A percentile compares a stretch with the other conserved stretches of the same genome.
These are phyloP conservation scores for Lochmaea crataegi DNA, from an alignment of 2,888 invertebrate species.

Conservation along the genomic window DNA sequence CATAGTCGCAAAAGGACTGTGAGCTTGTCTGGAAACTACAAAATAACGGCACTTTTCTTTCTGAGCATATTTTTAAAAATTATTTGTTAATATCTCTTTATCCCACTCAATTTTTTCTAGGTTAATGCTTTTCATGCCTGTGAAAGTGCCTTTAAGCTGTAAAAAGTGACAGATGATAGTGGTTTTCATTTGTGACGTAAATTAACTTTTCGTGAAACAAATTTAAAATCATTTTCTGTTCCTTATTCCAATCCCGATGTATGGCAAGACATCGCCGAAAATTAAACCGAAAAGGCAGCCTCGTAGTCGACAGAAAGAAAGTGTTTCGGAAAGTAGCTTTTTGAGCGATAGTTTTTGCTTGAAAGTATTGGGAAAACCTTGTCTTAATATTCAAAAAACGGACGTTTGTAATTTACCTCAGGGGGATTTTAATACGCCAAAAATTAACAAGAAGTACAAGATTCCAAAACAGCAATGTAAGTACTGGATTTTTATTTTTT, in stretches of 20 bases:
- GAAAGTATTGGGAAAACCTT: constrained; percentile 41
- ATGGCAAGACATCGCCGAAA: not conserved
- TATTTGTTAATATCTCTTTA: too few relatives aligned
- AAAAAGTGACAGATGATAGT: not conserved
- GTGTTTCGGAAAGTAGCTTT: constrained; percentile 40
- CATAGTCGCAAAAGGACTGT: too few relatives aligned
- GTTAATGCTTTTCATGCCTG: not conserved
- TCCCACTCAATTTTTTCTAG: too few relatives aligned
- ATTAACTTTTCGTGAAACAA: constrained; percentile 1
- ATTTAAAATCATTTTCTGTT: not conserved
- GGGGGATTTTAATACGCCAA: not conserved
- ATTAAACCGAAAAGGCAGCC: not conserved
- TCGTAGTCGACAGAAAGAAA: constrained; percentile 1
- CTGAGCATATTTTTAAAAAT: too few relatives aligned
- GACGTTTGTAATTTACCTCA: not conserved
- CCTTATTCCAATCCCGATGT: not conserved
- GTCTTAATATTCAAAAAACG: constrained; percentile 5
- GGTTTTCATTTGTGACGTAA: not conserved
- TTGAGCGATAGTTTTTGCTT: constrained; percentile 42
- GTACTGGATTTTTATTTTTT: not conserved
- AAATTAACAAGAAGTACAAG: not conserved
- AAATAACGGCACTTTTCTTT: too few relatives aligned
- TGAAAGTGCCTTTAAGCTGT: not conserved
- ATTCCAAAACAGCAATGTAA: constrained; percentile 7
- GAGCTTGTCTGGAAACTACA: too few relatives aligned